Evolutionary conservation across 2,113 vertebrate species (phyloP).

Genomic region (Pachypanchax playfairii): DNA sequence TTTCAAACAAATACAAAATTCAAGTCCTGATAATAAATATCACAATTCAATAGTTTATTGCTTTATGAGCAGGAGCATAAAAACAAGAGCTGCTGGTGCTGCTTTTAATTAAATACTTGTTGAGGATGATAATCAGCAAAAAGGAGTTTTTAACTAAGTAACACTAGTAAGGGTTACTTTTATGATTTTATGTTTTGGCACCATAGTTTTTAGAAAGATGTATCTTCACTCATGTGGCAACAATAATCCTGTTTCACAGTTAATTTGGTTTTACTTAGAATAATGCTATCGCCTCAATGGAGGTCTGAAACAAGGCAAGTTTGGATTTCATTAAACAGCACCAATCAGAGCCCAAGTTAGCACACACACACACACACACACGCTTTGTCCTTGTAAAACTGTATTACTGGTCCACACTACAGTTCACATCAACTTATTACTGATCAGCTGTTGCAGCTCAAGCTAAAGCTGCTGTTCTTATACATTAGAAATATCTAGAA

Average conservation of each 20-base stretch:
- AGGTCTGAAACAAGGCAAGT: background rate
- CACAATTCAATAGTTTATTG: background rate
- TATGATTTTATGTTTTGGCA: constrained; percentile 18
- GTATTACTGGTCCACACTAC: too few species aligned
- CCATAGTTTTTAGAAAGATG: background rate
- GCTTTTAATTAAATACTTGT: background rate
- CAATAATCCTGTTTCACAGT: background rate
- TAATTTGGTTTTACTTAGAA: background rate
- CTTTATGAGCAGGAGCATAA: constrained; percentile 8
- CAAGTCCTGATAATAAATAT: constrained; percentile 1
- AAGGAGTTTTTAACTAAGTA: background rate
- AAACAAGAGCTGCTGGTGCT: background rate
- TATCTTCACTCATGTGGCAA: background rate
- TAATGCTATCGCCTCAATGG: background rate
- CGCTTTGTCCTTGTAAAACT: background rate
- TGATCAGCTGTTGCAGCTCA: too few species aligned
- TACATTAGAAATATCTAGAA: background rate
- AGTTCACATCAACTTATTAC: too few species aligned
- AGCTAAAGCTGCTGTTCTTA: too few species aligned
- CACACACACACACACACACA: background rate
- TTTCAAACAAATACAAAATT: constrained; percentile 16
- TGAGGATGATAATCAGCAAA: background rate
- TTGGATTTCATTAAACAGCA: constrained; percentile 1
- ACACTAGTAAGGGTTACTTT: background rate
- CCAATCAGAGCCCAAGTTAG: background rate